These are phyloP conservation scores for Miltochrista miniata DNA, from an alignment of 2,888 invertebrate species.

Conservation along the genomic window DNA sequence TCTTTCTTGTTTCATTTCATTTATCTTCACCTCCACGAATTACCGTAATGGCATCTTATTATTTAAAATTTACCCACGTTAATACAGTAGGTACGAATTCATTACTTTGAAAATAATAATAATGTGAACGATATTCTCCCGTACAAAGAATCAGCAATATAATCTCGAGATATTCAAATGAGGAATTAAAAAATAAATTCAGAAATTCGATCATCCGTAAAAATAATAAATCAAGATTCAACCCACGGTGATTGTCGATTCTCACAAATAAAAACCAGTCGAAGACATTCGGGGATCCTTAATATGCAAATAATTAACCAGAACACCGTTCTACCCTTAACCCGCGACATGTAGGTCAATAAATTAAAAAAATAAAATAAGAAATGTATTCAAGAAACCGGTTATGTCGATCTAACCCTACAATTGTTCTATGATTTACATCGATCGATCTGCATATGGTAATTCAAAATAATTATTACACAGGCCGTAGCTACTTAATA, in stretches of 20 bases:
- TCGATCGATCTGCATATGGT: conserved; percentile 75
- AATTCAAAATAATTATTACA: conserved; percentile 69
- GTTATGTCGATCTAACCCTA: conserved; percentile 51
- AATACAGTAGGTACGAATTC: background rate
- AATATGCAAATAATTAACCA: conserved; percentile 76
- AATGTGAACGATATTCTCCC: background rate
- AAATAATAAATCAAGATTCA: conserved; percentile 59
- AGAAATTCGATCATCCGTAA: conserved; percentile 55
- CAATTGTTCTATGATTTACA: conserved; percentile 82
- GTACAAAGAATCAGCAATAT: conserved; percentile 6
- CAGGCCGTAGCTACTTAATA: conserved; percentile 69
- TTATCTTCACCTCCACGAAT: background rate
- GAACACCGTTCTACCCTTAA: conserved; percentile 52
- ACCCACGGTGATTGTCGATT: conserved; percentile 47
- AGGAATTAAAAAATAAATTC: conserved; percentile 31
- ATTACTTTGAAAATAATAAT: conserved; percentile 1
- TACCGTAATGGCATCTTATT: background rate
- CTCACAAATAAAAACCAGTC: conserved; percentile 62
- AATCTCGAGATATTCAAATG: conserved; percentile 25
- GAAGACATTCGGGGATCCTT: conserved; percentile 50
- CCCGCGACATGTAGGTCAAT: conserved; percentile 67
- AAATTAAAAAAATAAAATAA: conserved; percentile 69
- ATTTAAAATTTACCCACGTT: background rate
- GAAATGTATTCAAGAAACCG: conserved; percentile 61
- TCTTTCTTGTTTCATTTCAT: background rate